Evolutionary conservation across 1,140 invertebrate genomes (phyloP).

Genomic region (Plectrocnemia conspersa): DNA sequence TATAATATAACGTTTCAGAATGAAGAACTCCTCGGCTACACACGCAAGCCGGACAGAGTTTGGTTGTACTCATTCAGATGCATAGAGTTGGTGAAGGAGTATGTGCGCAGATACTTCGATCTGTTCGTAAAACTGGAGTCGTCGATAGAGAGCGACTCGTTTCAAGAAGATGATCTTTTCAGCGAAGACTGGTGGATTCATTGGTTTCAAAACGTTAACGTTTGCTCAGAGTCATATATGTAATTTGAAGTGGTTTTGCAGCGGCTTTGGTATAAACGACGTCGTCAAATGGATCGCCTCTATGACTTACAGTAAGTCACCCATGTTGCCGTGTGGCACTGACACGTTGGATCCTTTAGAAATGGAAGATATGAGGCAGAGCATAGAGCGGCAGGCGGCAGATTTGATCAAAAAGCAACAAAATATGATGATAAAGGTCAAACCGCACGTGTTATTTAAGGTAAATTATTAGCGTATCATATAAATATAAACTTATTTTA

Average conservation of each 20-base stretch:
- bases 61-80: slow-evolving; percentile 83
- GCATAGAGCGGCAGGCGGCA: slow-evolving; percentile 50
- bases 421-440: slow-evolving; percentile 67
- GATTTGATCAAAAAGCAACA: slow-evolving; percentile 45
- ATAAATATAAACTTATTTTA: slow-evolving; percentile 3
- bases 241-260: slow-evolving; percentile 34
- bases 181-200: slow-evolving; percentile 50
- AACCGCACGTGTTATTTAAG: slow-evolving; percentile 72
- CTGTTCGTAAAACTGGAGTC: slow-evolving; percentile 62
- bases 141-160: slow-evolving; percentile 53
- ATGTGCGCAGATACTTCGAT: slow-evolving; percentile 67
- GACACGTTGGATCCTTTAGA: slow-evolving; percentile 65
- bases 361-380: slow-evolving; percentile 58
- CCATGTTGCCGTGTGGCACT: slow-evolving; percentile 61
- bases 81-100: slow-evolving; percentile 64
- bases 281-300: slow-evolving; percentile 67
- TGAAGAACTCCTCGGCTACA: slow-evolving; percentile 74
- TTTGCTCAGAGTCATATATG: not conserved
- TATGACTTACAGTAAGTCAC: slow-evolving; percentile 57
- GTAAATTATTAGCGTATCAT: slow-evolving; percentile 43
- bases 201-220: not conserved
- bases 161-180: slow-evolving; percentile 64
- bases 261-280: slow-evolving; percentile 54
- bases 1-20: slow-evolving; percentile 41
- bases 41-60: slow-evolving; percentile 61